These are phyloP conservation scores for Diachrysia chrysitis DNA, from an alignment of 2,888 invertebrate genomes.

Conservation along the genomic window DNA sequence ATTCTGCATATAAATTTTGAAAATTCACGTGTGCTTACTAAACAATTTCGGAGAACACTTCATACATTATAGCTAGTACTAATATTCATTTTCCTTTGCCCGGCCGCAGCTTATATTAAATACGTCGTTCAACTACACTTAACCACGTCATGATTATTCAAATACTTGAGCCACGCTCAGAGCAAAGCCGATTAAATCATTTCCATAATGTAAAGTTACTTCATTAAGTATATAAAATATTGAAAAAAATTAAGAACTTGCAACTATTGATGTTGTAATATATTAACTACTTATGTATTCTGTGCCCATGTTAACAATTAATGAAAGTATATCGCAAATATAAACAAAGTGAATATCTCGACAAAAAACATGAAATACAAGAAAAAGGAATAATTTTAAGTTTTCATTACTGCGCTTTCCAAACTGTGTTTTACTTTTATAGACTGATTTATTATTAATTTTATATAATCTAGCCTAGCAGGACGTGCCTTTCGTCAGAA, in stretches of 20 bases:
- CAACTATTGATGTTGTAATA: not conserved
- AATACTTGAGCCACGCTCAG: conserved; percentile 56
- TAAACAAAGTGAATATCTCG: too few relatives aligned
- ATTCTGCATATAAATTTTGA: conserved; percentile 43
- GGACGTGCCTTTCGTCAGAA: too few relatives aligned
- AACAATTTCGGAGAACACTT: conserved; percentile 43
- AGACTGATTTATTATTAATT: too few relatives aligned
- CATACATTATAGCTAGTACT: conserved; percentile 24
- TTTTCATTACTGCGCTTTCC: too few relatives aligned
- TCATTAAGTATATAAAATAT: conserved; percentile 10
- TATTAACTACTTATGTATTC: not conserved
- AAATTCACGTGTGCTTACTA: conserved; percentile 43
- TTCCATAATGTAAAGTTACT: conserved; percentile 47
- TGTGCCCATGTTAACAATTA: too few relatives aligned
- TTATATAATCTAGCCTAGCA: too few relatives aligned
- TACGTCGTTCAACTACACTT: conserved; percentile 52
- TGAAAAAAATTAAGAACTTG: not conserved
- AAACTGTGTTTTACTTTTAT: too few relatives aligned
- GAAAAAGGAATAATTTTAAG: too few relatives aligned
- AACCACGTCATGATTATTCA: conserved; percentile 64
- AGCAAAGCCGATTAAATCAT: conserved; percentile 58
- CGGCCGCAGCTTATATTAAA: conserved; percentile 52
- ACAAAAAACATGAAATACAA: too few relatives aligned
- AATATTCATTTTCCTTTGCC: conserved; percentile 52
- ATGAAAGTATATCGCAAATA: too few relatives aligned